Evolutionary conservation across 2,888 invertebrate species (phyloP).

Genomic region (Andrena flavipes): DNA sequence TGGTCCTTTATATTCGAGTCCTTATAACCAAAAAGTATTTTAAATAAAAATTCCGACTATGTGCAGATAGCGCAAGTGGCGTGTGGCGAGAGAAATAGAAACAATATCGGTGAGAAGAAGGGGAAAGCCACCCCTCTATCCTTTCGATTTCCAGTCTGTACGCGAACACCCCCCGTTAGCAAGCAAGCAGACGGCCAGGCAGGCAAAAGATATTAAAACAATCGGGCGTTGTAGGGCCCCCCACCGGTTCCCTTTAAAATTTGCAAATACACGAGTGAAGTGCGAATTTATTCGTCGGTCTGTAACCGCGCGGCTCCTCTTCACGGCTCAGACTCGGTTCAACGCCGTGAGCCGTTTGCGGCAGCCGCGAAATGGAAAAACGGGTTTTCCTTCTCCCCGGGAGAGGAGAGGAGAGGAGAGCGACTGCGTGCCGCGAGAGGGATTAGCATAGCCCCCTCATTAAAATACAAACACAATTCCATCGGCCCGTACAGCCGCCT

Average conservation of each 20-base stretch:
- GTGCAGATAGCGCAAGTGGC: neutral
- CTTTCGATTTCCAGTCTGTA: slow-evolving; percentile 43
- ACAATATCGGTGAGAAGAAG: slow-evolving; percentile 1
- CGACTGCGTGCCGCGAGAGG: slow-evolving; percentile 77
- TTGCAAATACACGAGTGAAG: slow-evolving; percentile 80
- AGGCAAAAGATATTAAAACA: slow-evolving; percentile 76
- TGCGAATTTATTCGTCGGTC: slow-evolving; percentile 80
- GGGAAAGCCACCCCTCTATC: slow-evolving; percentile 15
- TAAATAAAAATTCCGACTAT: too few relatives aligned
- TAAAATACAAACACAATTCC: slow-evolving; percentile 84
- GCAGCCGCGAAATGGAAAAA: slow-evolving; percentile 78
- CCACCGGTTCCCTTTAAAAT: slow-evolving; percentile 77
- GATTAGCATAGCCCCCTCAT: slow-evolving; percentile 84
- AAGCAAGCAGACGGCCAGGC: slow-evolving; percentile 39
- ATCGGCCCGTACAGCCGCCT: slow-evolving; percentile 71
- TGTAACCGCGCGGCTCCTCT: slow-evolving; percentile 62
- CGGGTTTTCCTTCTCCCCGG: slow-evolving; percentile 64
- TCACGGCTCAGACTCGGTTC: slow-evolving; percentile 65
- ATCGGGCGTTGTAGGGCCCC: slow-evolving; percentile 73
- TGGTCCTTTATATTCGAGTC: too few relatives aligned
- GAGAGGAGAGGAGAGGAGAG: slow-evolving; percentile 53
- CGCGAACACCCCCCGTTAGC: slow-evolving; percentile 39
- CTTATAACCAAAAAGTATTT: too few relatives aligned
- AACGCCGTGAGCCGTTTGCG: slow-evolving; percentile 65
- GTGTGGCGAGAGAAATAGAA: neutral